Conservation (phyloP, 2,888 invertebrate species). For the Tiliacea aurago region DNA sequence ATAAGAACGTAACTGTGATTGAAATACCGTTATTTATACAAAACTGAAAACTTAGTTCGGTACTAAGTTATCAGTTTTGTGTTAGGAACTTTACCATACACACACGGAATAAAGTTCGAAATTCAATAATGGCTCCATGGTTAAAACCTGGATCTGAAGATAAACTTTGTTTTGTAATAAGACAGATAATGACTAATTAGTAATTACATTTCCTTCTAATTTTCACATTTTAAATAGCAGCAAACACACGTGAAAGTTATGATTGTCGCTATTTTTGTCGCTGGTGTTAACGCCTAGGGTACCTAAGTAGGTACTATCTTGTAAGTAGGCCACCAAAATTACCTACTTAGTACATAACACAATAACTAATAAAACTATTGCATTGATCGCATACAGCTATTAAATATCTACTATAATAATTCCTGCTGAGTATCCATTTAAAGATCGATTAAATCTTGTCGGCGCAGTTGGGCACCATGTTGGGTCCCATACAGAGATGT, state of each 20-base stretch:
- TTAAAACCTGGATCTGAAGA: no score
- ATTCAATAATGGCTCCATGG: no score
- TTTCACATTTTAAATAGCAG: background rate
- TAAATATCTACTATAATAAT: conserved; percentile 7
- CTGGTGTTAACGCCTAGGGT: background rate
- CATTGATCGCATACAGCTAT: background rate
- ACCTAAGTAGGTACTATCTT: background rate
- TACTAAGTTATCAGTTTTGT: no score
- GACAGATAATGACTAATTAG: background rate
- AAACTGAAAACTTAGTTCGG: no score
- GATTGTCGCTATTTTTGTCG: background rate
- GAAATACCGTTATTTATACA: no score
- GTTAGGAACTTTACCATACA: no score
- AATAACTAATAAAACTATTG: background rate
- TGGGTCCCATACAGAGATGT: conserved; percentile 58
- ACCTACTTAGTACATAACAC: background rate
- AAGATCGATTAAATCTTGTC: conserved; percentile 65
- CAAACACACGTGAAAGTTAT: background rate
- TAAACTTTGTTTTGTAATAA: no score
- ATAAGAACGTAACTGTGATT: no score
- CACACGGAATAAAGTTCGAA: no score
- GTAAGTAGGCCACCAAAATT: background rate
- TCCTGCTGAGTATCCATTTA: conserved; percentile 59
- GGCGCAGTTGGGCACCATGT: conserved; percentile 65
- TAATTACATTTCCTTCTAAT: background rate